Conservation (phyloP, 37 sponge, comb jelly and placozoan genomes). For the Agelas oroides region DNA sequence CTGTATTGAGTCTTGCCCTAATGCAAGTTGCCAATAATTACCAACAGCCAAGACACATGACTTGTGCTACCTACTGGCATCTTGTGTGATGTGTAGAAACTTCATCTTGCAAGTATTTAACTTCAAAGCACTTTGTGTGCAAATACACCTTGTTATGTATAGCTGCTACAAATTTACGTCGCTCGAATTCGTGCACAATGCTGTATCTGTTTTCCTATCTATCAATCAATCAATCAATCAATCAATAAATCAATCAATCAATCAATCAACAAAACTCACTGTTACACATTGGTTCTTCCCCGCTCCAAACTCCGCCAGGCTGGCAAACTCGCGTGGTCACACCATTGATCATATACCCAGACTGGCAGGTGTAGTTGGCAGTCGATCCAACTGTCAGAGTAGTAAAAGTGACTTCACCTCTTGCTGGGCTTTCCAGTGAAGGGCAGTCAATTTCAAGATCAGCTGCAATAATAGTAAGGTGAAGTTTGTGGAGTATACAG, state of each 20-base stretch:
- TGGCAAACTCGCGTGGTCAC: constrained; percentile 12
- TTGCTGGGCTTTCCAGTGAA: not conserved
- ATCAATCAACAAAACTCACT: constrained; percentile 25
- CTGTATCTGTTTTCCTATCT: no score
- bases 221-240: not conserved
- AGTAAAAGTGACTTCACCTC: constrained; percentile 4
- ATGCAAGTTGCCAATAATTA: no score
- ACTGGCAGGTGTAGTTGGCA: constrained; percentile 40
- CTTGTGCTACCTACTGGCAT: no score
- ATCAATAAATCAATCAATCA: no score
- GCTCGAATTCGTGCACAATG: no score
- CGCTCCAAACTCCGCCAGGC: constrained; percentile 38
- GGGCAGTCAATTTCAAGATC: constrained; percentile 17
- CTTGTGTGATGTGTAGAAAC: no score
- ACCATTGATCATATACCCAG: constrained; percentile 54
- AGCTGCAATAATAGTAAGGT: not conserved
- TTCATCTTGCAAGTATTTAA: no score
- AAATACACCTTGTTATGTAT: no score
- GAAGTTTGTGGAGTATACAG: not conserved
- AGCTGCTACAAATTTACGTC: no score
- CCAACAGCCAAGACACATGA: no score
- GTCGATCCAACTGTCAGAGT: not conserved
- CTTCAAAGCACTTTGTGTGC: no score
- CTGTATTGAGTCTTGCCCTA: no score
- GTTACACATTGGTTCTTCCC: constrained; percentile 22